Base-by-base conservation (phyloP, 1,140 invertebrate species). In the Pseudomyrmex flavicornis region DNA sequence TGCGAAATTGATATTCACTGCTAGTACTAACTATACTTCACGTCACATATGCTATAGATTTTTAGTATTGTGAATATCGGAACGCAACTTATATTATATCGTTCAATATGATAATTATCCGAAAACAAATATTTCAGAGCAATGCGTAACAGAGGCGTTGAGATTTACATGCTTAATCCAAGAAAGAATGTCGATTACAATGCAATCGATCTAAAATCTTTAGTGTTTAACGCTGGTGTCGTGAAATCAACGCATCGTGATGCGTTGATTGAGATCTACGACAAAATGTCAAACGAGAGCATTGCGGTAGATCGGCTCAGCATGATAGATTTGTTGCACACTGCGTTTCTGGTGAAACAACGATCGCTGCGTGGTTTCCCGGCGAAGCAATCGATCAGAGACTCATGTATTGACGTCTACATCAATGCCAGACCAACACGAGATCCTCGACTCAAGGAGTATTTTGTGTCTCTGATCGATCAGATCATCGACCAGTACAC, bases 131-230 rank as follows among this genome's bases (percentile, higher is more conserved):
- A 86, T 95, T 95, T 70, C 90, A 96, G 99, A 91, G 99, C 99
- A 0, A 99, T 99, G 99, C 96, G 99, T 82, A 99, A 99, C 92
- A 95, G 99, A 92, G 98, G 99, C 3, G 96, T 99, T 0, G 99
- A 99, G 95, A 97, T 99, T 85, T 98, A 95, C 89, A 93, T 99
- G 59, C 92, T 95, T 0, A 90, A 92, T 5, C 89, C 94, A 12
- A 91, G 93, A n/a, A 92, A 94, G 66, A 92, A 89, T n/a, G 17
- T 84, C 26, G 82, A 93, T 22, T 61, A 65, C 1, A 92, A 93
- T 62, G 26, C 76, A 4, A 82, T 95, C 2, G 97, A 97, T 90
- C 87, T 95, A 73, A 93, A 94, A 62, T 95, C 96, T 5, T 90
- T 97, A 72, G 91, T 97, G 1, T 91, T 93, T 66, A 90, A 93